Base-by-base conservation (phyloP, 2,797 vertebrate species). In the Pipistrellus pygmaeus region DNA sequence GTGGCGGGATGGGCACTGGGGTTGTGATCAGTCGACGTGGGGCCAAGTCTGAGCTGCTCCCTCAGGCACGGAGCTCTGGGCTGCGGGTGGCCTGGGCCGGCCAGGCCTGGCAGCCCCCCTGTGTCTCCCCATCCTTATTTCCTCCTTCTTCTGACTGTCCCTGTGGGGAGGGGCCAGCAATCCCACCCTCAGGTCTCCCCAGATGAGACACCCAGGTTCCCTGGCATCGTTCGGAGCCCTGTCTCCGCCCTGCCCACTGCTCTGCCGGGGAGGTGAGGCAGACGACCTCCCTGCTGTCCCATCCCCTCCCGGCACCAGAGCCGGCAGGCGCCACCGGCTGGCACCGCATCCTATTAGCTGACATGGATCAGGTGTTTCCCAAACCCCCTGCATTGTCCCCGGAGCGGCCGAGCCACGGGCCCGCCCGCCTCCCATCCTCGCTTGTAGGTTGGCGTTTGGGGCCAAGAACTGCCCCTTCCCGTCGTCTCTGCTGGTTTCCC, bases 381-480 rank as follows among this genome's bases (percentile, higher is more conserved):
- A 5, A 62, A 51, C 4, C 27, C 18, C 15, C 18, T 30, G 44
- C 35, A 35, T 32, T 46, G 41, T 46, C 25, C 46, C 6, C 18
- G 0, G 69, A 91, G 53, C 60, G 38, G 38, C 53, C 27, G 30
- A 41, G 20, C 41, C 41, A 4, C 46, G 0, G 38, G 44, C 46
- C 3, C 35, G 25, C 41, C 25, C 1, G 0, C 1, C 23, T 27
- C 44, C 72, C n/a, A 8, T 21, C n/a, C 73, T 88, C 25, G 68
- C 57, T 48, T 14, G 7, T 8, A 0, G 27, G 14, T 35, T 60
- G 78, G 20, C n/a, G 38, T 77, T 60, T 6, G 35, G 77, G 60
- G 72, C 0, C 3, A 1, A 81, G 57, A 73, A 21, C n/a, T 41
- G 25, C n/a, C 1, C 72, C 71, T 55, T 15, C n/a, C 0, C 0